Percentiles rank a stretch among this genome's conserved stretches.
Conservation (phyloP, 1,140 invertebrate species). For the Papilio xuthus region DNA sequence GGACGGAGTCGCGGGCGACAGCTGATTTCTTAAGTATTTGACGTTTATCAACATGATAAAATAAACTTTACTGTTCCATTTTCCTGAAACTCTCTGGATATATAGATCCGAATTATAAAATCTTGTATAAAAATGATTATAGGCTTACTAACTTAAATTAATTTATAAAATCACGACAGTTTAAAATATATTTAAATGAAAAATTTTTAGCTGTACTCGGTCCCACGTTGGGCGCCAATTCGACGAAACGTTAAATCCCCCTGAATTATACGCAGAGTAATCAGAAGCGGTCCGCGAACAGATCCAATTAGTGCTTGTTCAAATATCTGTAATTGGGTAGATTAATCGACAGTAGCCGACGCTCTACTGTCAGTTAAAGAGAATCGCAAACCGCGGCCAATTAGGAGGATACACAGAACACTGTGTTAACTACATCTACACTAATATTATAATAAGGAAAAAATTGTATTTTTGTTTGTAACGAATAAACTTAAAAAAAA, state of each 20-base stretch:
- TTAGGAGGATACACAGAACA: neutral
- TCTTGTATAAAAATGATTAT: too few relatives aligned
- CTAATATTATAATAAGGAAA: neutral
- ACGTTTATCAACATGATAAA: too few relatives aligned
- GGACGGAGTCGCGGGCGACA: too few relatives aligned
- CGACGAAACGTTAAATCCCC: constrained; percentile 41
- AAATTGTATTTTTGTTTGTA: too few relatives aligned
- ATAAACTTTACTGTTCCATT: neutral
- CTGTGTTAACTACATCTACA: neutral
- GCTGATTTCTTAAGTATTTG: too few relatives aligned
- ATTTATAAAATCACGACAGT: too few relatives aligned
- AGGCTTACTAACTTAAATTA: too few relatives aligned
- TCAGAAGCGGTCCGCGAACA: constrained; percentile 38
- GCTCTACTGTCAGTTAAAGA: neutral
- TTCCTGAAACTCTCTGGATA: too few relatives aligned
- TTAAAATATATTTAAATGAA: too few relatives aligned
- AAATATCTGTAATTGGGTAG: constrained; percentile 68
- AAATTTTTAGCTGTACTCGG: neutral
- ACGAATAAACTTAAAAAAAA: too few relatives aligned
- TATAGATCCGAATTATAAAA: too few relatives aligned
- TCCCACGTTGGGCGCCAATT: constrained; percentile 48
- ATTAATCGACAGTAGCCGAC: constrained; percentile 53
- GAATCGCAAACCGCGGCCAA: neutral
- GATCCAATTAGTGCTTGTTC: constrained; percentile 67
- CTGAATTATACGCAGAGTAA: constrained; percentile 47